Conservation (phyloP, 1,140 invertebrate genomes). For the Tetramorium simillimum region DNA sequence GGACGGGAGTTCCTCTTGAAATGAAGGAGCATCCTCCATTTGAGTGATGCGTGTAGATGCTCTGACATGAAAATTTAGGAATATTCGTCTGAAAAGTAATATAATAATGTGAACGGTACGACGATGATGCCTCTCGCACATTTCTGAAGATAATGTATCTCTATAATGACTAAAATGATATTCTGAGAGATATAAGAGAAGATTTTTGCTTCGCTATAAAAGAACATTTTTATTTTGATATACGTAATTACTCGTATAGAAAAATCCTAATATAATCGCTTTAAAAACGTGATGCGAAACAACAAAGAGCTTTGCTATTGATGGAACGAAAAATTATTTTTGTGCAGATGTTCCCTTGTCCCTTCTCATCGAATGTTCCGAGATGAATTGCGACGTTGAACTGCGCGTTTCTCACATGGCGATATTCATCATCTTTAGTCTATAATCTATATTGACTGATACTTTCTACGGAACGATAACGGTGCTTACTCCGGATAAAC, state of each 20-base stretch:
- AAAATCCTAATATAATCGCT: not conserved
- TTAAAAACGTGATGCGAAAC: not conserved
- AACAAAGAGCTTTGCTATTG: not conserved
- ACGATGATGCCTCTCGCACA: not conserved
- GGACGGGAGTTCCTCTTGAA: not conserved
- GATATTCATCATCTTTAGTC: not conserved
- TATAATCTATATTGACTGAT: slow-evolving; percentile 7
- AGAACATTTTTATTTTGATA: not conserved
- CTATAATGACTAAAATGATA: not conserved
- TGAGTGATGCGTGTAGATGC: not conserved
- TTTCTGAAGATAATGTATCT: not conserved
- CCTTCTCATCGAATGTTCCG: not conserved
- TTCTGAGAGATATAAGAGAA: not conserved
- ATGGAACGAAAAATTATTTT: not conserved
- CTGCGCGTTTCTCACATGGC: not conserved
- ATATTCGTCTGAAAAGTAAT: not conserved
- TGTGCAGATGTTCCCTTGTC: not conserved
- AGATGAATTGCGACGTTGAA: not conserved
- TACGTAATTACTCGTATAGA: not conserved
- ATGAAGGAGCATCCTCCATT: not conserved
- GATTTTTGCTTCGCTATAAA: slow-evolving; percentile 19
- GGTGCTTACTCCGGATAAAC: not conserved
- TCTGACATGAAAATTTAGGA: not conserved
- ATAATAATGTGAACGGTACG: not conserved
- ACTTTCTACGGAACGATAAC: not conserved